phyloP scores from a whole-genome alignment of 2,113 vertebrate genomes.

The Thalassoma bifasciatum region DNA sequence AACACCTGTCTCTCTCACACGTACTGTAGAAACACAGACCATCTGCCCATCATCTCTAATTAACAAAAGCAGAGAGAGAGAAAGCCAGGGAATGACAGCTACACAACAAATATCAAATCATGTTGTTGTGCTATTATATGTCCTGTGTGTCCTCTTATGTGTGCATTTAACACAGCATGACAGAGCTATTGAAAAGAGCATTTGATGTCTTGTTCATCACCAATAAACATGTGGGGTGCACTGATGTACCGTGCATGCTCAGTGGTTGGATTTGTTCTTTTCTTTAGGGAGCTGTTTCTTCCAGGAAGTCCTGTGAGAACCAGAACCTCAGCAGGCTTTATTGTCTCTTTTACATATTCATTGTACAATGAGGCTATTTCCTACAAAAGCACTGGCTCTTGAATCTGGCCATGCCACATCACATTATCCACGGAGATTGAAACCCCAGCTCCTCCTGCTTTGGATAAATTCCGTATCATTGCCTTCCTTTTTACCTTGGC shows the following conservation, averaged over 20 bases:
- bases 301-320: constrained; percentile 18
- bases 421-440: constrained; percentile 64
- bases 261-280: constrained; percentile 7
- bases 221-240: neutral
- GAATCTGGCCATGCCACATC: constrained; percentile 44
- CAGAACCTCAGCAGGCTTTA: constrained; percentile 27
- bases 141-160: constrained; percentile 15
- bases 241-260: constrained; percentile 8
- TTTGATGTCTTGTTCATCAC: constrained; percentile 20
- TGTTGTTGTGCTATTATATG: constrained; percentile 24
- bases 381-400: constrained; percentile 42
- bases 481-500: constrained; percentile 51
- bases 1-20: constrained; percentile 38
- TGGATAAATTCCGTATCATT: constrained; percentile 61
- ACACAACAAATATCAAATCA: constrained; percentile 29
- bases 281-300: constrained; percentile 2
- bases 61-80: constrained; percentile 28
- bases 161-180: neutral
- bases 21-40: constrained; percentile 17
- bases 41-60: constrained; percentile 57
- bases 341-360: constrained; percentile 41
- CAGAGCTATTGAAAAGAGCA: neutral
- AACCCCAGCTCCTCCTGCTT: constrained; percentile 42
- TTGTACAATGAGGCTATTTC: constrained; percentile 33
- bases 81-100: constrained; percentile 20